Base-by-base conservation (phyloP, 92 coral and sea anemone species). In the Siderastrea siderea region DNA sequence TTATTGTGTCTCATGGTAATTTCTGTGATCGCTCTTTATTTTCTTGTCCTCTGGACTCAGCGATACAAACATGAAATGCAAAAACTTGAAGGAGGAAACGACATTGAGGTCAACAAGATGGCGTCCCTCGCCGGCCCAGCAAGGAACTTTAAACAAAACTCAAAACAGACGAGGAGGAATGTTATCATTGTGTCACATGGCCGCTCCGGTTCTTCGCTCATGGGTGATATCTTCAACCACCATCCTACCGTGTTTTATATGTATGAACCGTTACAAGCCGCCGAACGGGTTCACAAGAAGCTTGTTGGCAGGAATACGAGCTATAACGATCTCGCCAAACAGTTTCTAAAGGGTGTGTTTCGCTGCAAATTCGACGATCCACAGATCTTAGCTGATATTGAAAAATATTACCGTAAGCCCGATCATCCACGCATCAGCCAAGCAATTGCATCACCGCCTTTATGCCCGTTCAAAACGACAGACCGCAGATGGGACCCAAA, bases 191-290 rank as follows among this genome's bases (percentile, higher is more conserved):
- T 77, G 26, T 76, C 89, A 1, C 89, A 86, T 77, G 89, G 89
- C 26, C 84, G 89, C 48, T 86, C 84, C 7, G 89, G 89, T 3
- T 86, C 89, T 46, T 11, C 84, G 13, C 68, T 86, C 12, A 54
- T 64, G 69, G 85, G 62, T 11, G 85, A 66, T 64, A 80, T 80
- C 9, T 51, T 80, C 48, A 80, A 86, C 75, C 89, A 75, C 19
- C 89, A 86, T 68, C 89, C 77, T 43, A 11, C 74, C 38, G 89
- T 86, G 55, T 86, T 86, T 66, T 86, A 86, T 52, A 51, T 86
- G 73, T 77, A 77, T 68, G 89, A 86, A 67, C 89, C 89, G 47
- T 47, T 86, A 74, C 89, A 86, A 74, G 67, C 85, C 38, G 77
- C 67, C 63, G 14, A 46, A 50, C 63, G 89, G 47, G 58, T 59